A percentile compares a stretch with the other conserved stretches of the same genome.
phyloP scores from a whole-genome alignment of 2,888 invertebrate genomes.

The Pseudococcus viburni region DNA sequence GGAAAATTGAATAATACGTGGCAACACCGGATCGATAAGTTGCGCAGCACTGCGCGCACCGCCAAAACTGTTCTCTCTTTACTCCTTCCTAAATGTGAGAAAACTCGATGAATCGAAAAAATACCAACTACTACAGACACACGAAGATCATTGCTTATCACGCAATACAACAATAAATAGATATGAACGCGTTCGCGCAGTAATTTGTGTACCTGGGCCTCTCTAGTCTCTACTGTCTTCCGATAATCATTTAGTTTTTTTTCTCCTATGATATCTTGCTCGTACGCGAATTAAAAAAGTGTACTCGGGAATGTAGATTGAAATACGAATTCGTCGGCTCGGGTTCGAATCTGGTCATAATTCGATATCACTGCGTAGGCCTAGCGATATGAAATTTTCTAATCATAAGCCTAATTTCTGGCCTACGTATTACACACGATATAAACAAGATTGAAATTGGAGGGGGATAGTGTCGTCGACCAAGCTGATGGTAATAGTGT shows the following conservation, averaged over 20 bases:
- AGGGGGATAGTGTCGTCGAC: slow-evolving; percentile 26
- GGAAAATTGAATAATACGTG: slow-evolving; percentile 56
- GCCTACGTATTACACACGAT: slow-evolving; percentile 40
- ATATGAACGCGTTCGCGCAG: slow-evolving; percentile 55
- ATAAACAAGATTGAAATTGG: slow-evolving; percentile 40
- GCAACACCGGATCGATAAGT: slow-evolving; percentile 64
- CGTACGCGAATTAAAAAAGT: not conserved
- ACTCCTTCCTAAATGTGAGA: slow-evolving; percentile 20
- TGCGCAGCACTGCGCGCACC: slow-evolving; percentile 51
- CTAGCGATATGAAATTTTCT: not conserved
- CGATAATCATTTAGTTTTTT: not conserved
- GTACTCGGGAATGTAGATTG: not conserved
- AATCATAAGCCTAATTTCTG: slow-evolving; percentile 43
- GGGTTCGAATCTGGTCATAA: not conserved
- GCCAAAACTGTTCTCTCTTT: not conserved
- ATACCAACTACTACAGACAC: slow-evolving; percentile 51
- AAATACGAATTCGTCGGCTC: not conserved
- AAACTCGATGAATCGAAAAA: slow-evolving; percentile 56
- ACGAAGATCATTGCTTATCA: slow-evolving; percentile 43
- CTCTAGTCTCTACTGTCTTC: slow-evolving; percentile 38
- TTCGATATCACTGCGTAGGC: not conserved
- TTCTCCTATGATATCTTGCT: not conserved
- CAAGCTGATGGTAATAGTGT: slow-evolving; percentile 24
- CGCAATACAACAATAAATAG: slow-evolving; percentile 64
- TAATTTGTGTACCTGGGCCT: slow-evolving; percentile 58